phyloP scores from a whole-genome alignment of 1,140 invertebrate genomes.

The Berghia stephanieae region DNA sequence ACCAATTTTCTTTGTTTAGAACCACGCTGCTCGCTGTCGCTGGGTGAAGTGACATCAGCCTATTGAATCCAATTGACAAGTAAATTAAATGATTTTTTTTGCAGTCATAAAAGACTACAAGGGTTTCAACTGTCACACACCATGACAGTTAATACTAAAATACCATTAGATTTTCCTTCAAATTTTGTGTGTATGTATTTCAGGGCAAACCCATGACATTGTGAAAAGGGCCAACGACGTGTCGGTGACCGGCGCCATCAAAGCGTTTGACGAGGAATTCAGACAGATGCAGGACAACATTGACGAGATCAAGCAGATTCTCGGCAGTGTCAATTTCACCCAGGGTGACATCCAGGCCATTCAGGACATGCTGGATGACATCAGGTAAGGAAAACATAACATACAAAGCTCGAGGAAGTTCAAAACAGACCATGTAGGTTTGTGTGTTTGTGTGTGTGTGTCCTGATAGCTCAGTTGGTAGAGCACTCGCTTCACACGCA shows the following conservation, averaged over 20 bases:
- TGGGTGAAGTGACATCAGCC: too few species aligned
- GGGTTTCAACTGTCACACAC: background rate
- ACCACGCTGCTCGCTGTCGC: too few species aligned
- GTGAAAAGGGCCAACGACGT: slow-evolving; percentile 89
- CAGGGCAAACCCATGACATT: slow-evolving; percentile 69
- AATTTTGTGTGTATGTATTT: slow-evolving; percentile 17
- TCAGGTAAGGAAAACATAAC: slow-evolving; percentile 67
- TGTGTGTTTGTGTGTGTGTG: too few species aligned
- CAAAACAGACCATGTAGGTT: too few species aligned
- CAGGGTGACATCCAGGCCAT: slow-evolving; percentile 78
- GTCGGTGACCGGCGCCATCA: slow-evolving; percentile 90
- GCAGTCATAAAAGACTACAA: too few species aligned
- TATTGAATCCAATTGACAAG: too few species aligned
- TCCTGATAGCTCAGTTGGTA: too few species aligned
- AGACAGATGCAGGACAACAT: slow-evolving; percentile 87
- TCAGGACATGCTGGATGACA: slow-evolving; percentile 69
- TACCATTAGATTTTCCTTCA: background rate
- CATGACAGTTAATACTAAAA: background rate
- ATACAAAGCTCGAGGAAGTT: too few species aligned
- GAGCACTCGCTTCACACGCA: too few species aligned
- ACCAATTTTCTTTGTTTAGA: too few species aligned
- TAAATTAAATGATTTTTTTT: too few species aligned
- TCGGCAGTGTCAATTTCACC: slow-evolving; percentile 81
- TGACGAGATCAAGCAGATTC: slow-evolving; percentile 78
- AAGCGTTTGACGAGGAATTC: slow-evolving; percentile 94